Conservation (phyloP, 2,797 vertebrate genomes). For the Lepilemur septentrionalis region DNA sequence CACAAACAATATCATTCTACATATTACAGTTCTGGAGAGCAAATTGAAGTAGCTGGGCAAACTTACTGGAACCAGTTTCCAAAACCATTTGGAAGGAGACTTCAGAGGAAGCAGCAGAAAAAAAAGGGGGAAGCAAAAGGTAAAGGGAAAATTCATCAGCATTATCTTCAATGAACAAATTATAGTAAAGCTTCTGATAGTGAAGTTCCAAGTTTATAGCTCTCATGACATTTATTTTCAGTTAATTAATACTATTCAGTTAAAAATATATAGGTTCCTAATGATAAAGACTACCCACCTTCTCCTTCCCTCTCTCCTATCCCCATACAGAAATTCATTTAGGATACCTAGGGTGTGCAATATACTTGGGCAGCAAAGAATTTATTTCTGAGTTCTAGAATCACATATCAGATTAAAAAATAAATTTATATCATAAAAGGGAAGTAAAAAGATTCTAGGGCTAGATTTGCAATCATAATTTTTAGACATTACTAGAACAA, state of each 20-base stretch:
- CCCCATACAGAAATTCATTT: neutral
- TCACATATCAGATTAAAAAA: constrained; percentile 12
- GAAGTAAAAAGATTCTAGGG: neutral
- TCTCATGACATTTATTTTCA: neutral
- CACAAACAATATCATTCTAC: constrained; percentile 70
- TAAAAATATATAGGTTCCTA: neutral
- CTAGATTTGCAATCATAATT: neutral
- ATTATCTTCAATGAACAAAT: constrained; percentile 66
- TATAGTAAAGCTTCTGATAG: constrained; percentile 54
- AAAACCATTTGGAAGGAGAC: constrained; percentile 99
- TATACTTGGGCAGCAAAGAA: neutral
- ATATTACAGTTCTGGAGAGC: constrained; percentile 60
- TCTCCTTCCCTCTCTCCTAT: neutral
- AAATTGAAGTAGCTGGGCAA: constrained; percentile 81
- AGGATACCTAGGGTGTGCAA: neutral
- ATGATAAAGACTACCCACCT: neutral
- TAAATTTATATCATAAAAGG: neutral
- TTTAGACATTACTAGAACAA: neutral
- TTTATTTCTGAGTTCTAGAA: constrained; percentile 9
- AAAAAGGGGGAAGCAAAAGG: constrained; percentile 82
- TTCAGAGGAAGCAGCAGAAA: constrained; percentile 89
- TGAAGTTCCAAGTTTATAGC: constrained; percentile 53
- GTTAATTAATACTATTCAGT: neutral
- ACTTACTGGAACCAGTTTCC: constrained; percentile 99
- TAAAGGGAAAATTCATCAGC: constrained; percentile 83